Evolutionary conservation across 2,797 vertebrate genomes (phyloP).

Genomic region (Pempheris klunzingeri): DNA sequence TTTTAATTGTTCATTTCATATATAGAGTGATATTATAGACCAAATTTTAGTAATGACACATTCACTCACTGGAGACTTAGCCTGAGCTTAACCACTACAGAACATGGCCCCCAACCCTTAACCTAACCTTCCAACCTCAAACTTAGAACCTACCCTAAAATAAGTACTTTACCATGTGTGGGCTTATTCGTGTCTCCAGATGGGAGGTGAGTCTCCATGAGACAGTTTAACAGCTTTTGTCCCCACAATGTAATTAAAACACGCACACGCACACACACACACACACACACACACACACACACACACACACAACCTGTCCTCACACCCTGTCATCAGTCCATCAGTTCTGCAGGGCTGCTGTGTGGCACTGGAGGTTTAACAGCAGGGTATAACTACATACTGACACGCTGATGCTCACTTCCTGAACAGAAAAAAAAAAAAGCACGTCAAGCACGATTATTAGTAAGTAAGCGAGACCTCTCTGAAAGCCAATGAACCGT

Average conservation of each 20-base stretch:
- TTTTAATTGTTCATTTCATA: background rate
- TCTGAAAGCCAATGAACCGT: slow-evolving; percentile 43
- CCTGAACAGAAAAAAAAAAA: slow-evolving; percentile 29
- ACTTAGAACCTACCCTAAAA: background rate
- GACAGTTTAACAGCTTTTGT: background rate
- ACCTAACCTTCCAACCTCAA: background rate
- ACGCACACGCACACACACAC: background rate
- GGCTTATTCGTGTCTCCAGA: background rate
- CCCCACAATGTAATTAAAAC: too few species aligned
- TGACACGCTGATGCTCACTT: slow-evolving; percentile 38
- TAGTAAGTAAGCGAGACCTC: slow-evolving; percentile 18
- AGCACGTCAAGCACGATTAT: slow-evolving; percentile 47
- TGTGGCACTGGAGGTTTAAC: slow-evolving; percentile 27
- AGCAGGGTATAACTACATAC: slow-evolving; percentile 15
- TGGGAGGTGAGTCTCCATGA: background rate
- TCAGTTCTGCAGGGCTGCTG: slow-evolving; percentile 27
- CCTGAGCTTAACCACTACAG: background rate
- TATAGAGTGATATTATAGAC: background rate
- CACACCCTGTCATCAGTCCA: slow-evolving; percentile 13
- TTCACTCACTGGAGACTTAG: background rate
- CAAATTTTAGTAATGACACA: background rate
- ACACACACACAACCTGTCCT: background rate
- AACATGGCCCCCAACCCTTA: too few species aligned
- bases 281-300: background rate
- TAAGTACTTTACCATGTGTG: background rate